A percentile compares a stretch with the other conserved stretches of the same genome.
Evolutionary conservation across 2,888 invertebrate genomes (phyloP).

Genomic region (Allophyes oxyacanthae): DNA sequence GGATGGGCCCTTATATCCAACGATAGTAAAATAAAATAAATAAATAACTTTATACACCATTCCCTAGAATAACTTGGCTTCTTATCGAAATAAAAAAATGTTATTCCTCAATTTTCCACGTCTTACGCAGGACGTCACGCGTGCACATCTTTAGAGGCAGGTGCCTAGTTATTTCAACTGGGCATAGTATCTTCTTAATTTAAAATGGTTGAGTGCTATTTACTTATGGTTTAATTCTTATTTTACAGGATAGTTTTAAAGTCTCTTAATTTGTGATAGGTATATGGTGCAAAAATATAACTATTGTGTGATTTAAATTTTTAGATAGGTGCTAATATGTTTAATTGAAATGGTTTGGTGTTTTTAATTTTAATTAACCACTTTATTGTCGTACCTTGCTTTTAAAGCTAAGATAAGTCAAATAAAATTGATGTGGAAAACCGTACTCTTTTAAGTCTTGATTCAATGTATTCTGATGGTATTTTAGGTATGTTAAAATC

Average conservation of each 20-base stretch:
- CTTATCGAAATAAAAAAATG: too few relatives aligned
- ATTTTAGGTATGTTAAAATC: constrained; percentile 33
- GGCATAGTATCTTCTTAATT: constrained; percentile 2
- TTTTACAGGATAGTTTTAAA: constrained; percentile 18
- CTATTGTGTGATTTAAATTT: constrained; percentile 38
- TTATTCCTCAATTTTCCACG: too few relatives aligned
- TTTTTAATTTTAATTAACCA: constrained; percentile 29
- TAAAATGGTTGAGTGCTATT: constrained; percentile 26
- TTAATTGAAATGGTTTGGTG: constrained; percentile 37
- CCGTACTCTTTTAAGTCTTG: constrained; percentile 15
- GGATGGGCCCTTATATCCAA: too few relatives aligned
- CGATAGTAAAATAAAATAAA: too few relatives aligned
- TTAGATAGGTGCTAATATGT: constrained; percentile 56
- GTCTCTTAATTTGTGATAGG: constrained; percentile 48
- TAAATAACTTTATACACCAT: too few relatives aligned
- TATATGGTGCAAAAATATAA: constrained; percentile 49
- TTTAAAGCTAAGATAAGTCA: constrained; percentile 45
- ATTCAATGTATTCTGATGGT: constrained; percentile 26
- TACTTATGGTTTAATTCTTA: constrained; percentile 10
- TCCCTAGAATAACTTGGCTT: too few relatives aligned
- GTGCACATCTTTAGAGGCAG: neutral
- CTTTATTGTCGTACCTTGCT: constrained; percentile 41
- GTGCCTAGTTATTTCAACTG: constrained; percentile 5
- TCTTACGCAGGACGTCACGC: too few relatives aligned
- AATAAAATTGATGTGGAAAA: constrained; percentile 12